Percentiles rank a stretch among this genome's conserved stretches.
Evolutionary conservation across 2,888 invertebrate species (phyloP).

Genomic region (Eristalis tenax): DNA sequence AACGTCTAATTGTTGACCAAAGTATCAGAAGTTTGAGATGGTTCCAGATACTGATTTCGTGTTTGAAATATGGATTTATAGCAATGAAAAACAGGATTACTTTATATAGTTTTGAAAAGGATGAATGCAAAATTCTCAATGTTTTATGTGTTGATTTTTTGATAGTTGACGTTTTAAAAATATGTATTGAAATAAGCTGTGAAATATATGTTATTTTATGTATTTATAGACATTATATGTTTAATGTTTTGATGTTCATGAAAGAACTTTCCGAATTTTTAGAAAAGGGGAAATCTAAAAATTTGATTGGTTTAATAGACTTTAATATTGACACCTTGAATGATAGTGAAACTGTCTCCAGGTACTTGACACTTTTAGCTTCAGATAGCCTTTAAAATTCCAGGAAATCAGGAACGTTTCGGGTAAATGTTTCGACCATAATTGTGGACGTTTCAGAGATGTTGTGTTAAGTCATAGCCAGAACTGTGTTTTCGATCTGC

Average conservation of each 20-base stretch:
- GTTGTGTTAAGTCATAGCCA: neutral
- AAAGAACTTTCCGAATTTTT: slow-evolving; percentile 11
- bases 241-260: slow-evolving; percentile 20
- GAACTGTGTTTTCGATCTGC: no score
- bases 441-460: neutral
- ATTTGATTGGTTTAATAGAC: slow-evolving; percentile 19
- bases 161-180: slow-evolving; percentile 24
- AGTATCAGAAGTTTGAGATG: neutral
- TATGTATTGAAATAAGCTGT: neutral
- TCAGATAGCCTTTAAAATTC: neutral
- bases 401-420: neutral
- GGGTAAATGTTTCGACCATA: neutral
- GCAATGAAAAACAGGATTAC: slow-evolving; percentile 19
- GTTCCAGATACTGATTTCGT: slow-evolving; percentile 22
- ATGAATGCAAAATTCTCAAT: neutral
- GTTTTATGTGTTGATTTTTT: slow-evolving; percentile 4
- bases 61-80: slow-evolving; percentile 28
- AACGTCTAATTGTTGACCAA: no score
- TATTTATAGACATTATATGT: slow-evolving; percentile 24
- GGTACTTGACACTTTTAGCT: neutral
- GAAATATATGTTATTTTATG: slow-evolving; percentile 19
- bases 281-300: slow-evolving; percentile 14
- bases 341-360: slow-evolving; percentile 8
- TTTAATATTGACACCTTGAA: slow-evolving; percentile 16
- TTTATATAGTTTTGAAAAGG: slow-evolving; percentile 23